These are phyloP conservation scores for Podilymbus podiceps DNA, from an alignment of 2,113 vertebrate species.

Conservation along the genomic window DNA sequence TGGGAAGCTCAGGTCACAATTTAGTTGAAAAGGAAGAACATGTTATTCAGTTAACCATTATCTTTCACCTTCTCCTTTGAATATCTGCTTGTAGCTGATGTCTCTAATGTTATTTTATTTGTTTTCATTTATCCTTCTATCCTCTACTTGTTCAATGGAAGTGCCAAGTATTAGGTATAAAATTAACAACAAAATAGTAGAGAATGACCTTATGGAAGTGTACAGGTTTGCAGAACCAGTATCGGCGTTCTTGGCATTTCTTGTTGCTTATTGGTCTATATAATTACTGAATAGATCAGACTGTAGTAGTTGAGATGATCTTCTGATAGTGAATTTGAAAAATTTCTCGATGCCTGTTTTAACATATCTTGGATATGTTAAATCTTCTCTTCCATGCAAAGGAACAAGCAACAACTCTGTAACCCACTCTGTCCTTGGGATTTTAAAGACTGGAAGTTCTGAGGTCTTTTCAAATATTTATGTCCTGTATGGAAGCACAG, in stretches of 20 bases:
- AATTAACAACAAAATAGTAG: neutral
- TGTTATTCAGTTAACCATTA: neutral
- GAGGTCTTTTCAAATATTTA: slow-evolving; percentile 16
- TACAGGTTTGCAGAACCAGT: neutral
- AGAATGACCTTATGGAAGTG: neutral
- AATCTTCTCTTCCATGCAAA: neutral
- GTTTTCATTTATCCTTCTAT: neutral
- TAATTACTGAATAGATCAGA: neutral
- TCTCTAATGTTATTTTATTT: neutral
- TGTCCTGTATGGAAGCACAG: neutral
- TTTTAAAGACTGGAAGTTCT: neutral
- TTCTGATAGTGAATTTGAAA: neutral
- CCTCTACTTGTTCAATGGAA: neutral
- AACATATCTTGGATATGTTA: neutral
- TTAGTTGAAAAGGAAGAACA: neutral
- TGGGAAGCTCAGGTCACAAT: neutral
- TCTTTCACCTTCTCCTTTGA: neutral
- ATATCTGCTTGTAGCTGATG: neutral
- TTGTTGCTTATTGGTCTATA: neutral
- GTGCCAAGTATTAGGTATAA: neutral
- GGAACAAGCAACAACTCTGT: neutral
- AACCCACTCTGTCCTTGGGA: neutral
- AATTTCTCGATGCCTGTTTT: neutral
- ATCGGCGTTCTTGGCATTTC: neutral
- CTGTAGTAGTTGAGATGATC: neutral